A percentile compares a stretch with the other conserved stretches of the same genome.
Conservation (phyloP, 2,113 vertebrate genomes). For the Neodontobutis hainanensis region DNA sequence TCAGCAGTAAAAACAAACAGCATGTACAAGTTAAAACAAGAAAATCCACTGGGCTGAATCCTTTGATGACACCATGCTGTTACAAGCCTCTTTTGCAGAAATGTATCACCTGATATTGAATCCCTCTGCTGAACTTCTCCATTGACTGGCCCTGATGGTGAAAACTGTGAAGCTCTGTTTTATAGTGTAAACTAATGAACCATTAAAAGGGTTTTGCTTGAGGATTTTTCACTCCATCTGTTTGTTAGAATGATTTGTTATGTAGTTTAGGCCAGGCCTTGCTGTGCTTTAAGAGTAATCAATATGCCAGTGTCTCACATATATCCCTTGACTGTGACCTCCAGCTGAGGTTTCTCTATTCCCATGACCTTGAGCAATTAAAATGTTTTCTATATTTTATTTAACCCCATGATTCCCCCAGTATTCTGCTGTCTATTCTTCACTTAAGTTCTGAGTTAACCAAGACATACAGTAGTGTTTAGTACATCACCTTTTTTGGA, state of each 20-base stretch:
- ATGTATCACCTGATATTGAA: slow-evolving; percentile 17
- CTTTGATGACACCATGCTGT: neutral
- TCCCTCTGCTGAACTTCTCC: slow-evolving; percentile 14
- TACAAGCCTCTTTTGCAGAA: neutral
- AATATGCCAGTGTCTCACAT: slow-evolving; percentile 31
- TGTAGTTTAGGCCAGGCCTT: slow-evolving; percentile 26
- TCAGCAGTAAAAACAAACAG: neutral
- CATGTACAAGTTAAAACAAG: neutral
- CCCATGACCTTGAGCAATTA: slow-evolving; percentile 33
- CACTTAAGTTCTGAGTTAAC: neutral
- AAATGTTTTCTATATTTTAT: neutral
- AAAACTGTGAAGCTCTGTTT: slow-evolving; percentile 25
- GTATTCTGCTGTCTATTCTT: neutral
- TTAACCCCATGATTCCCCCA: neutral
- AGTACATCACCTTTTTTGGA: neutral
- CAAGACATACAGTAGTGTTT: neutral
- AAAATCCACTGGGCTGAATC: neutral
- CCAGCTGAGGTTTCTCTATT: slow-evolving; percentile 46
- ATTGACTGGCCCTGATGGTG: slow-evolving; percentile 5
- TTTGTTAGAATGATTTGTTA: slow-evolving; percentile 35
- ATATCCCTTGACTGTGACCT: slow-evolving; percentile 26
- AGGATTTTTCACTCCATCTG: slow-evolving; percentile 37
- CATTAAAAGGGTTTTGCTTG: slow-evolving; percentile 44
- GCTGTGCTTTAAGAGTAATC: slow-evolving; percentile 45
- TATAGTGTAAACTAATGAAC: slow-evolving; percentile 46